phyloP scores from a whole-genome alignment of 2,113 vertebrate genomes.

The Phalacrocorax carbo region DNA sequence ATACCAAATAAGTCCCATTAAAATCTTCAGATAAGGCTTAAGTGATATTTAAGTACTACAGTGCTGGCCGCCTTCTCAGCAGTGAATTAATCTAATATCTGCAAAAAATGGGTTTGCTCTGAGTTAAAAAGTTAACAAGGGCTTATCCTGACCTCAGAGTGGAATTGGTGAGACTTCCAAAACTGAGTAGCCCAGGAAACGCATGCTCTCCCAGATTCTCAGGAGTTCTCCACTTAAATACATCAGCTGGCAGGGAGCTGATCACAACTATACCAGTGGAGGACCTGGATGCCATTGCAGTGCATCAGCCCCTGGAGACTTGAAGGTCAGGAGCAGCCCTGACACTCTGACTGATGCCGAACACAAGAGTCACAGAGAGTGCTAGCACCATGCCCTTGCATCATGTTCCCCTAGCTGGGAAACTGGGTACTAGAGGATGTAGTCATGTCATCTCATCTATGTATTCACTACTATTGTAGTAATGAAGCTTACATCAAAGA shows the following conservation, averaged over 20 bases:
- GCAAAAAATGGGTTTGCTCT: neutral
- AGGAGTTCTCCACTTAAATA: neutral
- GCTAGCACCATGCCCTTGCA: neutral
- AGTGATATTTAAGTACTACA: conserved; percentile 2
- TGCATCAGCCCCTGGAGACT: neutral
- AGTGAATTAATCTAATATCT: neutral
- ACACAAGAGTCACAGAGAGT: neutral
- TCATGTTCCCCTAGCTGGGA: neutral
- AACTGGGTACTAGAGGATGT: neutral
- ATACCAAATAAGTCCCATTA: conserved; percentile 50
- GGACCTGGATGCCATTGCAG: neutral
- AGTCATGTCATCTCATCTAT: neutral
- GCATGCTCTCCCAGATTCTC: neutral
- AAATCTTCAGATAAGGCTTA: conserved; percentile 44
- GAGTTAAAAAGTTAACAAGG: neutral
- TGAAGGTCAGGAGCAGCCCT: neutral
- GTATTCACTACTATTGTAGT: neutral
- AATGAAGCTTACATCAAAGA: neutral
- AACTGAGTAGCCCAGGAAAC: neutral
- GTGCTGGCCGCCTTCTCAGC: neutral
- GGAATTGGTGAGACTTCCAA: neutral
- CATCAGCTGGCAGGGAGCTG: neutral
- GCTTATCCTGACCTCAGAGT: neutral
- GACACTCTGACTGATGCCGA: neutral
- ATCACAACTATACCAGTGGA: neutral